Evolutionary conservation across 2,888 invertebrate species (phyloP), one percentile per base, ranked within the genome.

Genomic region (Bimastos eiseni): DNA sequence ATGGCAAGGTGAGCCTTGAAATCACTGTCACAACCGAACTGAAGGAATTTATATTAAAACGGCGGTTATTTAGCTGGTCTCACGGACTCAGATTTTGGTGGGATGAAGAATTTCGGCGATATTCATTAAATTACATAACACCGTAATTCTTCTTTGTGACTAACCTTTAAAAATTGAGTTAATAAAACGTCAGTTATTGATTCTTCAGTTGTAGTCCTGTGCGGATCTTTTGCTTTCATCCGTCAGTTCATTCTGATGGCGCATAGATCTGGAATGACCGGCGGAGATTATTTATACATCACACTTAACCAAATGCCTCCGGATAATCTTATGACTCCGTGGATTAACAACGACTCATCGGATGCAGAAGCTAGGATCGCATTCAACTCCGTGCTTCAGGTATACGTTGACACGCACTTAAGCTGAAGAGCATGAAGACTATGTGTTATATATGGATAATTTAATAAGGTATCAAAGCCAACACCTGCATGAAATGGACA

Each of bases 181-280:
- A 88, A 88, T 37, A 30, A 36, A 36, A 34, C 86, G 37, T 24
- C 37, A 24, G 24, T 88, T 6, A 30, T 13, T 36, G 36, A 8
- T 37, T 8, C 11, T 70, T 70, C 90, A 92, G 91, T 92, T 88
- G 91, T 92, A 15, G 83, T 92, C 13, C 30, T 91, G 38, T 92
- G 91, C 83, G 89, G 90, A 44, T 34, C 89, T n/a, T 36, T 36
- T 33, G 44, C 38, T 33, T 90, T 89, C 90, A 37, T 91, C 8
- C 41, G 88, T n/a, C 49, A 90, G 83, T 92, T 92, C 70, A 91
- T 92, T 91, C 83, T 91, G 34, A 44, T 21, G 37, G 92, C 92
- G 0, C 90, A 91, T 21, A 83, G 83, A 15, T 33, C 38, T 37
- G 91, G 91, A 24, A 92, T 92, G 92, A 92, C 91, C 30, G 36